phyloP scores from a whole-genome alignment of 2,888 invertebrate species.

The Taenaris catops region DNA sequence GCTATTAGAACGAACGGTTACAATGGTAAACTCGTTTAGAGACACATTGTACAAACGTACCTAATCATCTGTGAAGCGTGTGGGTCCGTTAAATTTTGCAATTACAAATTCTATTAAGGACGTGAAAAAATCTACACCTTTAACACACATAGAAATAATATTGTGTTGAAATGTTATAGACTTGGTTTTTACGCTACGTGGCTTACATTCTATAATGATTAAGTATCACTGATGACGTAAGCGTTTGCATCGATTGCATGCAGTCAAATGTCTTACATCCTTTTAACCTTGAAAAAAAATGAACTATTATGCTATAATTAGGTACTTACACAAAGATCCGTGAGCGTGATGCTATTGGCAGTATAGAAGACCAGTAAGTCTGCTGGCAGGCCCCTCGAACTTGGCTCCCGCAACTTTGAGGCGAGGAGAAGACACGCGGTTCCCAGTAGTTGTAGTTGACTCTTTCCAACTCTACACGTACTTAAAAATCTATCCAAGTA shows the following conservation, averaged over 20 bases:
- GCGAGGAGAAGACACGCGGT: constrained; percentile 95
- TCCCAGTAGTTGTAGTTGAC: constrained; percentile 94
- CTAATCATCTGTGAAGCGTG: constrained; percentile 15
- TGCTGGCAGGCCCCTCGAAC: constrained; percentile 85
- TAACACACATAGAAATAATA: constrained; percentile 2
- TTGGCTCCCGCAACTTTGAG: constrained; percentile 94
- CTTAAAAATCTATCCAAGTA: constrained; percentile 96
- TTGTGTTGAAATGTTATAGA: constrained; percentile 6
- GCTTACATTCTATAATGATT: constrained; percentile 3
- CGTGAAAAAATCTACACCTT: background rate
- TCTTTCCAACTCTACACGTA: constrained; percentile 89
- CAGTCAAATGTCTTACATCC: background rate
- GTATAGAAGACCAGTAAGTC: constrained; percentile 95
- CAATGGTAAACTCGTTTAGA: constrained; percentile 8
- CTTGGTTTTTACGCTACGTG: constrained; percentile 5
- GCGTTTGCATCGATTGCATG: constrained; percentile 3
- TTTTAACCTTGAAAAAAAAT: background rate
- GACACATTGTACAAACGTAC: constrained; percentile 7
- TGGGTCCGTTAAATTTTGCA: no score
- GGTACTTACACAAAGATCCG: constrained; percentile 93
- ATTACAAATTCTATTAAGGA: no score
- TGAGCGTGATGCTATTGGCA: constrained; percentile 93
- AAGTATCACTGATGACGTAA: constrained; percentile 4
- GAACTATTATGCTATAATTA: background rate
- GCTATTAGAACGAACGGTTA: constrained; percentile 11